Base-by-base conservation (phyloP, 30 jellyfish, hydroid and myxozoan species). In the Calvadosia cruxmelitensis region DNA sequence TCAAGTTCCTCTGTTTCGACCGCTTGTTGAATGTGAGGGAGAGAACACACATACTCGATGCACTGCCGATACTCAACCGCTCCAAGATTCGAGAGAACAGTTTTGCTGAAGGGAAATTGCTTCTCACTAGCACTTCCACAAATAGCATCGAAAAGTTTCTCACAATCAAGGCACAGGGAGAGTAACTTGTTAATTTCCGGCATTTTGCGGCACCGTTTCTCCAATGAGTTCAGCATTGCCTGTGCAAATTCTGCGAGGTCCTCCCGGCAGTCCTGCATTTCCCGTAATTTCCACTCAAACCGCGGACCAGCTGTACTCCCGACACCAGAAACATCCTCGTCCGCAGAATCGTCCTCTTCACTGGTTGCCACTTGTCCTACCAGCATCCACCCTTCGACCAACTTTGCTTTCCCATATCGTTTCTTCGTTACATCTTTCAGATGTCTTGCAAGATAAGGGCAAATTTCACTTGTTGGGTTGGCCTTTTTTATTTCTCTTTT, bases 121-220 rank as follows among this genome's bases (percentile, higher is more conserved):
- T 5, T 66, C 2, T 36, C 65, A n/a, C 52, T 66, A 28, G 5
- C 25, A 2, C 33, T 66, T 29, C 71, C 75, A 33, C 64, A 66
- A 28, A 66, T 2, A 20, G 31, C 27, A 33, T 31, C 12, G 65
- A 66, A 66, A 20, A 66, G 65, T 2, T 27, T 33, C 23, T 29
- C 64, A 34, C 30, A 66, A 36, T 66, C 75, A 20, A 66, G 75
- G 28, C 75, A 66, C 65, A 28, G 27, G 29, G 66, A 66, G 23
- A 66, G 75, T 28, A 66, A 36, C 3, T 66, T 26, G 65, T 1
- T 33, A n/a, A 29, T 10, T 36, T 66, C 65, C 0, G 75, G 75
- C 75, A 66, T 66, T 42, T 42, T 42, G 10, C 20, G 57, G 20
- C 57, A 42, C 15, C 57, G 57, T 20, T 42, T 10, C 57, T 42